phyloP scores from a whole-genome alignment of 2,888 invertebrate species.

The Dryobota labecula region DNA sequence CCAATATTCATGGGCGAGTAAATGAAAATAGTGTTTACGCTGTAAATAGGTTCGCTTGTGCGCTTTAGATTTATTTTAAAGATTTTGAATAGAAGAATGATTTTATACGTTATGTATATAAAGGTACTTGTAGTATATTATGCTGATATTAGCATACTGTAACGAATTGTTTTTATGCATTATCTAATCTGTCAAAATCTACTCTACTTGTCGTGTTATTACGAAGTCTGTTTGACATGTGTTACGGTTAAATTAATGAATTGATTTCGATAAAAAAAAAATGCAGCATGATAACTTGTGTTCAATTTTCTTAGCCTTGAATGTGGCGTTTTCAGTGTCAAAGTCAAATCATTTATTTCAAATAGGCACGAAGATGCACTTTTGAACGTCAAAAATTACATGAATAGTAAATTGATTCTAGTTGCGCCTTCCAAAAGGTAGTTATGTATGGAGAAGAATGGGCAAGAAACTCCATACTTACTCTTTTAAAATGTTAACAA shows the following conservation, averaged over 20 bases:
- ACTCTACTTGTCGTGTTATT: neutral
- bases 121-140: neutral
- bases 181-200: constrained; percentile 14
- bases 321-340: neutral
- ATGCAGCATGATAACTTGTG: neutral
- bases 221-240: constrained; percentile 9
- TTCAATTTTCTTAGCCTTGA: neutral
- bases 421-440: no score
- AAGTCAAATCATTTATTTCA: no score
- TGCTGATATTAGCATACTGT: neutral
- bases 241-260: constrained; percentile 15
- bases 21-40: constrained; percentile 42
- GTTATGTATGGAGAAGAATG: no score
- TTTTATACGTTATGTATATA: no score
- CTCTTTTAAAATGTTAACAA: no score
- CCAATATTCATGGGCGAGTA: constrained; percentile 40
- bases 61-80: constrained; percentile 7
- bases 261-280: neutral
- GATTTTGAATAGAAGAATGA: neutral
- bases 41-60: constrained; percentile 7
- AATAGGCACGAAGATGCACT: no score
- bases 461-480: no score
- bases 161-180: constrained; percentile 10
- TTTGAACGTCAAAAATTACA: no score
- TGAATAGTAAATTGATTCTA: no score